These are phyloP conservation scores for Cotesia typhae DNA, from an alignment of 1,140 invertebrate species.

Conservation along the genomic window DNA sequence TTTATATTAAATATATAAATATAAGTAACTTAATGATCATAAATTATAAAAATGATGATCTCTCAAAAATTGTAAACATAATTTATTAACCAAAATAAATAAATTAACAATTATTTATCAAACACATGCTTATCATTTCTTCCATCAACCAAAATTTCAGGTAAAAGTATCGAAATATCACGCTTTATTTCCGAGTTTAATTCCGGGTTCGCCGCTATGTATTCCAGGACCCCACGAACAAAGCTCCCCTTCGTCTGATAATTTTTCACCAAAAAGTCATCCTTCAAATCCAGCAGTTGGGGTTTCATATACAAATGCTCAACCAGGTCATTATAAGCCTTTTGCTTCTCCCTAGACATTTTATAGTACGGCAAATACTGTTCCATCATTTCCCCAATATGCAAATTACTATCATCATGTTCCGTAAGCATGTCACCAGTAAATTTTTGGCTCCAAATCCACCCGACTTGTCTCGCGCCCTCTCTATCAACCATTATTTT, in stretches of 20 bases:
- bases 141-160: too few relatives aligned
- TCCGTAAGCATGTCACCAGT: background rate
- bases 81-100: too few relatives aligned
- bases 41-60: too few relatives aligned
- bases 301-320: conserved; percentile 37
- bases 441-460: conserved; percentile 36
- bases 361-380: conserved; percentile 38
- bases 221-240: conserved; percentile 27
- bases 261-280: conserved; percentile 38
- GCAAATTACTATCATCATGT: conserved; percentile 26
- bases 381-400: conserved; percentile 44
- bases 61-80: too few relatives aligned
- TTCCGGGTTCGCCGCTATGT: conserved; percentile 15
- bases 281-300: conserved; percentile 35
- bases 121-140: too few relatives aligned
- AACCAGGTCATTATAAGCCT: conserved; percentile 44
- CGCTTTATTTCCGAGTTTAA: background rate
- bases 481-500: conserved; percentile 23
- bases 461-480: conserved; percentile 34
- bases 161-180: too few relatives aligned
- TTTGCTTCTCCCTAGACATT: conserved; percentile 37
- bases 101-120: too few relatives aligned
- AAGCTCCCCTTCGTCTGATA: conserved; percentile 39
- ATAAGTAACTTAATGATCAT: too few relatives aligned
- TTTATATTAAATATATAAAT: too few relatives aligned